Evolutionary conservation across 2,113 vertebrate species (phyloP).

Genomic region (Lagopus muta): DNA sequence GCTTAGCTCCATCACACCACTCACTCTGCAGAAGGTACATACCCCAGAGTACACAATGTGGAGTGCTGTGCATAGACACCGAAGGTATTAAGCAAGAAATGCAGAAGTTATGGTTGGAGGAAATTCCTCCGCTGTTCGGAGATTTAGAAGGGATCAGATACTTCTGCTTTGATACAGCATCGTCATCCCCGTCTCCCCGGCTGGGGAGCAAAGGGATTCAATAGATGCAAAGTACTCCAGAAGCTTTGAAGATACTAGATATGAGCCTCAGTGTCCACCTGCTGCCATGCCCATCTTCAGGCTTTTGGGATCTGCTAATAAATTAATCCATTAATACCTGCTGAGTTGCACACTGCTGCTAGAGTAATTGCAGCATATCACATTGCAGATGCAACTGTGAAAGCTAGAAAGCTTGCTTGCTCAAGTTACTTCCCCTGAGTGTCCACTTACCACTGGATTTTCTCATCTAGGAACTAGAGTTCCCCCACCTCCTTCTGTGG

Average conservation of each 20-base stretch:
- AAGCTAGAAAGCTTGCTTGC: neutral
- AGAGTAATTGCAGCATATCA: neutral
- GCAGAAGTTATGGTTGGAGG: neutral
- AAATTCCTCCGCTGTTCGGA: neutral
- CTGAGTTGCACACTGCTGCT: neutral
- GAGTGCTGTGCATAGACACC: neutral
- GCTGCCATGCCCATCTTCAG: neutral
- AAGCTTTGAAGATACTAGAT: neutral
- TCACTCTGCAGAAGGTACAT: neutral
- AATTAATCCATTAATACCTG: neutral
- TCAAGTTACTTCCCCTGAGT: neutral
- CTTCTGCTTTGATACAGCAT: neutral
- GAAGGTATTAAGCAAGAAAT: neutral
- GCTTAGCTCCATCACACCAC: neutral
- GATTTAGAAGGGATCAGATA: neutral
- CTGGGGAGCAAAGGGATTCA: neutral
- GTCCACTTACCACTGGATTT: neutral
- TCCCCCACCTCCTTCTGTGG: neutral
- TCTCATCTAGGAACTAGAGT: neutral
- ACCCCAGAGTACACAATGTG: neutral
- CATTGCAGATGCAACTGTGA: neutral
- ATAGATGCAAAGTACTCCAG: neutral
- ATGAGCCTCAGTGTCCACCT: neutral
- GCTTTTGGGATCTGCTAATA: neutral
- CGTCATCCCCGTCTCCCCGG: neutral